A percentile compares a stretch with the other conserved stretches of the same genome.
These are phyloP conservation scores for Rhagophthalmus giganteus DNA, from an alignment of 2,888 invertebrate genomes.

Conservation along the genomic window DNA sequence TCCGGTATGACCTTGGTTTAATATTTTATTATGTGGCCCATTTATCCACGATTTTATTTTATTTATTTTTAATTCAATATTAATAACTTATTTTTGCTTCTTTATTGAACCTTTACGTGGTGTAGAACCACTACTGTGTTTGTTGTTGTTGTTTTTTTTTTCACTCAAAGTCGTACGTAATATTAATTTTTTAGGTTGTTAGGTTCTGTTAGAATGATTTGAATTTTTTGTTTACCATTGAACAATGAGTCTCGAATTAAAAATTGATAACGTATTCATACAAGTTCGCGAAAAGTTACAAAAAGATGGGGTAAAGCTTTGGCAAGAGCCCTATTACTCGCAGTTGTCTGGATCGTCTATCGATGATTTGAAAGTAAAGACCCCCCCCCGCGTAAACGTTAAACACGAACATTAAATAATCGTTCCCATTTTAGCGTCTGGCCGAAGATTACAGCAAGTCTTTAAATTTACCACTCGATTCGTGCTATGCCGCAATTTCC, in stretches of 20 bases:
- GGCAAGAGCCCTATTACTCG: conserved; percentile 71
- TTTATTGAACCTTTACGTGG: too few relatives aligned
- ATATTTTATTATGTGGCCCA: too few relatives aligned
- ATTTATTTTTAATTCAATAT: too few relatives aligned
- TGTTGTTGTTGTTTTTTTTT: too few relatives aligned
- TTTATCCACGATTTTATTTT: too few relatives aligned
- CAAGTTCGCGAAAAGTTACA: conserved; percentile 70
- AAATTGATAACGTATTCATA: conserved; percentile 65
- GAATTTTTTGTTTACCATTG: neutral
- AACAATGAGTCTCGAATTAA: conserved; percentile 39
- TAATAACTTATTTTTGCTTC: too few relatives aligned
- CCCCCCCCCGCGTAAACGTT: too few relatives aligned
- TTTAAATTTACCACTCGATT: conserved; percentile 59
- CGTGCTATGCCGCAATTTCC: conserved; percentile 61
- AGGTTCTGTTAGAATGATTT: neutral
- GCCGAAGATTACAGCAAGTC: conserved; percentile 61
- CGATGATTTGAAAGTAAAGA: conserved; percentile 56
- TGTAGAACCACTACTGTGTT: too few relatives aligned
- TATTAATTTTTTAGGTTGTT: neutral
- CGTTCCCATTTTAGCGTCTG: conserved; percentile 64
- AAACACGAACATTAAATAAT: too few relatives aligned
- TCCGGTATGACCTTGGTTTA: too few relatives aligned
- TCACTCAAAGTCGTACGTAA: too few relatives aligned
- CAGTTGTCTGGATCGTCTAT: conserved; percentile 55
- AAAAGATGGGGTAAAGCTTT: conserved; percentile 70